phyloP scores from a whole-genome alignment of 2,888 invertebrate species.

The Elgonia sp. region DNA sequence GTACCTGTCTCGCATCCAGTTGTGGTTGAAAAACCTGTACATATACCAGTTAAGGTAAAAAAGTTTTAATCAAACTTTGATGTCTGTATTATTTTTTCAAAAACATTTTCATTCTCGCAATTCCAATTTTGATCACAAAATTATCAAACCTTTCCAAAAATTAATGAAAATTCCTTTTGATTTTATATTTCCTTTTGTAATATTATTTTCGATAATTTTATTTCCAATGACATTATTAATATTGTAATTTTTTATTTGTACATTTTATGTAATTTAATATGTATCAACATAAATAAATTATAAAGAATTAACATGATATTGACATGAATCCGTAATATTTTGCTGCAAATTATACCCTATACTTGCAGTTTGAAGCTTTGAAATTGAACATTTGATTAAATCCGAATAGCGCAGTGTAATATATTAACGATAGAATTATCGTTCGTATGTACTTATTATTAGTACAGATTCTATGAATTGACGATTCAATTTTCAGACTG shows the following conservation, averaged over 20 bases:
- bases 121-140: background rate
- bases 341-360: slow-evolving; percentile 27
- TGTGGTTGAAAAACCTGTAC: slow-evolving; percentile 87
- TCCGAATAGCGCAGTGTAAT: slow-evolving; percentile 17
- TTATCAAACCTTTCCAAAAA: background rate
- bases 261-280: too few relatives aligned
- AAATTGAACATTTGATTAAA: slow-evolving; percentile 55
- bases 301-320: background rate
- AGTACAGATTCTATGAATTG: background rate
- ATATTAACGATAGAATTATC: slow-evolving; percentile 48
- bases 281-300: too few relatives aligned
- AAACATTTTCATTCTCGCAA: background rate
- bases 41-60: slow-evolving; percentile 86
- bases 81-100: slow-evolving; percentile 39
- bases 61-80: slow-evolving; percentile 43
- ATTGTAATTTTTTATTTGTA: too few relatives aligned
- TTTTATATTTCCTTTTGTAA: too few relatives aligned
- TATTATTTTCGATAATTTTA: too few relatives aligned
- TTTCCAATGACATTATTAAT: too few relatives aligned
- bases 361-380: slow-evolving; percentile 10
- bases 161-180: too few relatives aligned
- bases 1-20: slow-evolving; percentile 88
- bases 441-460: slow-evolving; percentile 29
- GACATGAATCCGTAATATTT: slow-evolving; percentile 25
- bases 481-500: background rate